Base-by-base conservation (phyloP, 1,140 invertebrate genomes). In the Cardiocondyla obscurior region DNA sequence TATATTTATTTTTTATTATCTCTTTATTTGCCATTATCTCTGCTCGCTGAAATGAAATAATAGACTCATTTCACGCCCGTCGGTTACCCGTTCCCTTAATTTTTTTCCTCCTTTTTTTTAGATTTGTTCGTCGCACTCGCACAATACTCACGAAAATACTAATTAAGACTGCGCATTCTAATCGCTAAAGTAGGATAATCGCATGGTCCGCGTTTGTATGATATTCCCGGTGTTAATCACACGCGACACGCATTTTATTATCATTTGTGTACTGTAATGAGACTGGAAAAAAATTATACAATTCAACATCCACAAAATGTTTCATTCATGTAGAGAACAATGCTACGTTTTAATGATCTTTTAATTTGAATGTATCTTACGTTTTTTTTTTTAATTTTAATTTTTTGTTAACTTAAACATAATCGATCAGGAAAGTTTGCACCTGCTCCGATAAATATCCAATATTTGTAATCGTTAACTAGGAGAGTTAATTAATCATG, bases 101-200 rank as follows among this genome's bases (percentile, higher is more conserved):
- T 5, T 19, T 42, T 22, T 10, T 39, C 36, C 19, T 42, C 33
- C 19, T 36, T 10, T 6, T 12, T 39, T 6, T 62, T 62, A 62
- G 19, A 62, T 62, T 62, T 12, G 5, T 62, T 62, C 4, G 19
- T 62, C 25, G 19, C 33, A 62, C 14, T 62, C n/a, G 14, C 30
- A 62, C 58, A 62, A 62, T 62, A 42, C 19, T 39, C 4, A 12
- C 33, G 19, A 62, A 39, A 62, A 62, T 42, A 39, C 58, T 62
- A 62, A 62, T 42, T 62, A 62, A 39, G 58, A 62, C 19, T 33
- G 33, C 55, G 55, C 58, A 8, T 62, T 12, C 58, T 62, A 62
- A 62, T 62, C 33, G 42, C 19, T 33, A 39, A 62, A 62, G 58
- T 62, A 62, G 58, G 58, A 16, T 62, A 62, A 62, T 62, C 19